phyloP scores from a whole-genome alignment of 2,797 vertebrate genomes.

The Cossypha dichroa region DNA sequence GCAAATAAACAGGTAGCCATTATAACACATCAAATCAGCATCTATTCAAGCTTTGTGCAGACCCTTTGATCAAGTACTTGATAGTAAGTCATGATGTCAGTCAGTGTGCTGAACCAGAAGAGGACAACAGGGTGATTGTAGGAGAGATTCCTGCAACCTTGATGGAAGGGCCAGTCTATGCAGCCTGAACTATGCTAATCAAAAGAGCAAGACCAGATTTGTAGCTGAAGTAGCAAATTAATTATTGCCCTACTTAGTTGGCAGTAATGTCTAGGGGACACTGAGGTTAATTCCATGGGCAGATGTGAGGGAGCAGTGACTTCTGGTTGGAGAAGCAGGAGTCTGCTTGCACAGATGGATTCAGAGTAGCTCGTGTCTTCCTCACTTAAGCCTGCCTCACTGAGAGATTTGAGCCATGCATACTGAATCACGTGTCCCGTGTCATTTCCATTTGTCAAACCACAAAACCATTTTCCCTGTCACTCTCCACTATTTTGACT shows the following conservation, averaged over 20 bases:
- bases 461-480: not conserved
- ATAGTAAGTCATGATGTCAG: not conserved
- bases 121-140: not conserved
- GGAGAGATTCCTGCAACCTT: not conserved
- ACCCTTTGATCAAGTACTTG: not conserved
- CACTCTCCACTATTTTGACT: not conserved
- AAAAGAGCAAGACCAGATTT: not conserved
- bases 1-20: slow-evolving; percentile 12
- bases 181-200: not conserved
- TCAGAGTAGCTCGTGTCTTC: not conserved
- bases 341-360: not conserved
- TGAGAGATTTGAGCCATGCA: not conserved
- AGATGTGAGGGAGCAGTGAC: not conserved
- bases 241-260: not conserved
- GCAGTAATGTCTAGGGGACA: not conserved
- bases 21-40: not conserved
- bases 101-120: not conserved
- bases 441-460: not conserved
- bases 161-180: not conserved
- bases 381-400: not conserved
- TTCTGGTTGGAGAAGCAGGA: not conserved
- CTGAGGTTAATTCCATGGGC: not conserved
- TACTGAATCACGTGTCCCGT: not conserved
- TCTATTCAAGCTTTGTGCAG: not conserved
- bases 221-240: not conserved